Evolutionary conservation across 92 coral and sea anemone genomes (phyloP).

Genomic region (Paragorgia papillata): DNA sequence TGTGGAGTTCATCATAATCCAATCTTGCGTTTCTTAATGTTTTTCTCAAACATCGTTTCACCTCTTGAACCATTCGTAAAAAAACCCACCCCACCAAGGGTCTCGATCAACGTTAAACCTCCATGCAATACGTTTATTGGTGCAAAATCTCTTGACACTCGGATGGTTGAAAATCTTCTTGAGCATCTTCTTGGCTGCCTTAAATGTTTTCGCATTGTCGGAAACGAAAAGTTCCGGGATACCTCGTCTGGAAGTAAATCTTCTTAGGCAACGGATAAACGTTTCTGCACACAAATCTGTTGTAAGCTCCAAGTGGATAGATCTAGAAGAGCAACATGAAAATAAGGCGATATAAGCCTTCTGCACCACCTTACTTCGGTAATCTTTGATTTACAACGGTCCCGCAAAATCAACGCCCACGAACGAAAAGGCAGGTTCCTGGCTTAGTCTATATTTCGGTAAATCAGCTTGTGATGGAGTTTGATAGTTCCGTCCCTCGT

Average conservation of each 20-base stretch:
- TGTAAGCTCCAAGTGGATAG: slow-evolving; percentile 41
- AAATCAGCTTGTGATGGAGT: neutral
- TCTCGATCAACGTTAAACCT: slow-evolving; percentile 13
- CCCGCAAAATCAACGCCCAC: slow-evolving; percentile 28
- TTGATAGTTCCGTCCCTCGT: too few species aligned
- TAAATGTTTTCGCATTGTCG: slow-evolving; percentile 40
- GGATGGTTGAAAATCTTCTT: slow-evolving; percentile 28
- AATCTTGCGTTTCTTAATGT: slow-evolving; percentile 40
- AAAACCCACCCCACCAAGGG: slow-evolving; percentile 46
- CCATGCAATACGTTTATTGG: slow-evolving; percentile 27
- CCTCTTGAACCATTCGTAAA: slow-evolving; percentile 28
- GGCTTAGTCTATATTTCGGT: slow-evolving; percentile 4
- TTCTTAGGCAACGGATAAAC: slow-evolving; percentile 48
- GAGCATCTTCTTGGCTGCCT: slow-evolving; percentile 20
- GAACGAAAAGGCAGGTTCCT: too few species aligned
- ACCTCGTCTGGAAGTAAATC: slow-evolving; percentile 23
- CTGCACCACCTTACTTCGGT: neutral
- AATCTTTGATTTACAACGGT: slow-evolving; percentile 23
- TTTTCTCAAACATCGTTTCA: slow-evolving; percentile 22
- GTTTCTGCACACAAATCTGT: slow-evolving; percentile 46
- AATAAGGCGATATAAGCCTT: slow-evolving; percentile 14
- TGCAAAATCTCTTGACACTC: too few species aligned
- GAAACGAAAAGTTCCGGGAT: too few species aligned
- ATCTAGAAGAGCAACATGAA: slow-evolving; percentile 36
- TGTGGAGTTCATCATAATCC: slow-evolving; percentile 32